Evolutionary conservation across 2,888 invertebrate species (phyloP), one percentile per base, ranked within the genome.

Genomic region (Cybosia mesomella): DNA sequence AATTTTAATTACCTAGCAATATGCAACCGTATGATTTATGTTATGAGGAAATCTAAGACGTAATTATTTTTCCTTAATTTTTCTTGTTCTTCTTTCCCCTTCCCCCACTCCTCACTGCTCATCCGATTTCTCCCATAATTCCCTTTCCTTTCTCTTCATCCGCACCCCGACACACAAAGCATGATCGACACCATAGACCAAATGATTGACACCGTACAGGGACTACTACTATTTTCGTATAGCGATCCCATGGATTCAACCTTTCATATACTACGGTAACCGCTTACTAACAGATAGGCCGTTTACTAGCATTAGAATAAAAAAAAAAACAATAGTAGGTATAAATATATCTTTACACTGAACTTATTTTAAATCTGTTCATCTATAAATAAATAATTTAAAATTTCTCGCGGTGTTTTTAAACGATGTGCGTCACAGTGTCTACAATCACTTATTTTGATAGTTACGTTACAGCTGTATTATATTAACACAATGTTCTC

Each of bases 341-440:
- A 22, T 10, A 21, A 49, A 49, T 49, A 49, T 49, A 28, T 61
- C 13, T 59, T 13, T 21, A 34, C 13, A 21, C 36, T 59, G 21
- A 36, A 18, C n/a, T 58, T 32, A 32, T n/a, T n/a, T 59, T 59
- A 39, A 59, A 13, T 59, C 36, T 59, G 8, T 1, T 36, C 59
- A n/a, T 21, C 59, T 59, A 36, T 21, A 21, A 55, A 36, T 21
- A 21, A 55, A 24, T 55, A 55, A 24, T 24, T 28, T 13, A 15
- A 15, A 55, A 55, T 24, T 55, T 55, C 55, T 22, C 24, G 15
- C 8, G 22, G 15, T 49, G 55, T 55, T 28, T 53, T 55, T 55
- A 55, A 22, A 24, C 55, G 55, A 55, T 55, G 55, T 55, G 55
- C 55, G 55, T 55, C 55, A 55, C 55, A 15, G 28, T 55, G 15